Base-by-base conservation (phyloP, 2,113 vertebrate species). In the Donacobius atricapilla region DNA sequence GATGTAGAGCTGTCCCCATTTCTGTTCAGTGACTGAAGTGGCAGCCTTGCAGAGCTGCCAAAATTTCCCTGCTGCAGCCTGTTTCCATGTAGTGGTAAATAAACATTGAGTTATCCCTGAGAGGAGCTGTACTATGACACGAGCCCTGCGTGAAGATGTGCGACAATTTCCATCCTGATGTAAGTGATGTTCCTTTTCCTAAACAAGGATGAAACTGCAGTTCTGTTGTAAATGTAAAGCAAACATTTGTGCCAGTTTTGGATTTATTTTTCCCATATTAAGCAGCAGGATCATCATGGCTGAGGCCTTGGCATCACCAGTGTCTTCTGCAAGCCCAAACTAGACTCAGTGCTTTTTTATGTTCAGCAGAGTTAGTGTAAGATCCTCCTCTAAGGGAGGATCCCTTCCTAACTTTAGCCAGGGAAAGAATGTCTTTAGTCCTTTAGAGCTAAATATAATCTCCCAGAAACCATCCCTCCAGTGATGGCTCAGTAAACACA, bases 391-490 rank as follows among this genome's bases (percentile, higher is more conserved):
- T 44, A 20, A 48, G 47, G 65, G 45, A 75, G 58, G 65, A 83
- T 72, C 44, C 27, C 39, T 39, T 90, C 70, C 58, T 82, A 69
- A 86, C 25, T 51, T 92, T 57, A 96, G 30, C 17, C 14, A 56
- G 65, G 69, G 48, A 87, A 88, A 89, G 45, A 71, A 22, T 15
- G 7, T 68, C 39, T 82, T 39, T 22, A 88, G 57, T 71, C 40
- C 40, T 94, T 92, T 51, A 86, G 58, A 87, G 78, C 64, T 81
- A 87, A 95, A 87, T 81, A 75, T 60, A 96, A 56, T 9, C 22
- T 63, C 40, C 37, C 14, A 6, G 48, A 90, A 95, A 87, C 72
- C 58, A 25, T 35, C 31, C 35, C 39, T 89, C 39, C 65, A 83
- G 27, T 70, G 54, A 44, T 64, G 82, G 61, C 51, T 86, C 45